Conservation (phyloP, 2,888 invertebrate species). For the Belgica antarctica region DNA sequence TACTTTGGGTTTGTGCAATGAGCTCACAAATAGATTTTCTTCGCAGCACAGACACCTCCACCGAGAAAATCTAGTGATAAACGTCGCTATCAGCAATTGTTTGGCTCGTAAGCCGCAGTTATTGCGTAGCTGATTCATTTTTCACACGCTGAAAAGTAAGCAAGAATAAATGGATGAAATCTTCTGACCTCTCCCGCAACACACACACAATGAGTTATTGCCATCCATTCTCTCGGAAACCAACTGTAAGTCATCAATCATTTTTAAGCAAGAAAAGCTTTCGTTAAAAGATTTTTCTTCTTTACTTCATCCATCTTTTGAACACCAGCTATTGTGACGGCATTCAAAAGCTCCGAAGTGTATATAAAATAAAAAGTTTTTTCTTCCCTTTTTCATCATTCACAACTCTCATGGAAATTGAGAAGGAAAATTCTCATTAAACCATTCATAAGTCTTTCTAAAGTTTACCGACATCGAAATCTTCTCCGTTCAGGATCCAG, state of each 20-base stretch:
- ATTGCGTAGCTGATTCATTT: not conserved
- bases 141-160: conserved; percentile 3
- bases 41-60: not conserved
- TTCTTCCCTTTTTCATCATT: not conserved
- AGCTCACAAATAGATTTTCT: conserved; percentile 25
- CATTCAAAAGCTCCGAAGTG: conserved; percentile 7
- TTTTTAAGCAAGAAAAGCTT: conserved; percentile 8
- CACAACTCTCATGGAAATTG: not conserved
- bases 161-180: not conserved
- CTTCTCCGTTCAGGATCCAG: not conserved
- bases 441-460: not conserved
- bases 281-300: conserved; percentile 5
- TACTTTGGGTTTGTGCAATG: conserved; percentile 24
- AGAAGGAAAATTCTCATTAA: conserved; percentile 22
- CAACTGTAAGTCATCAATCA: conserved; percentile 32
- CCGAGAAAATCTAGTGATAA: not conserved
- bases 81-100: not conserved
- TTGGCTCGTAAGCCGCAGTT: not conserved
- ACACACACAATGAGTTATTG: conserved; percentile 7
- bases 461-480: not conserved
- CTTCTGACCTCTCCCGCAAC: not conserved
- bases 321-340: too few relatives aligned
- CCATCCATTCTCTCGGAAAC: conserved; percentile 17
- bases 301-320: not conserved
- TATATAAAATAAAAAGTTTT: not conserved